Base-by-base conservation (phyloP, 2,113 vertebrate genomes). In the Coturnix japonica region DNA sequence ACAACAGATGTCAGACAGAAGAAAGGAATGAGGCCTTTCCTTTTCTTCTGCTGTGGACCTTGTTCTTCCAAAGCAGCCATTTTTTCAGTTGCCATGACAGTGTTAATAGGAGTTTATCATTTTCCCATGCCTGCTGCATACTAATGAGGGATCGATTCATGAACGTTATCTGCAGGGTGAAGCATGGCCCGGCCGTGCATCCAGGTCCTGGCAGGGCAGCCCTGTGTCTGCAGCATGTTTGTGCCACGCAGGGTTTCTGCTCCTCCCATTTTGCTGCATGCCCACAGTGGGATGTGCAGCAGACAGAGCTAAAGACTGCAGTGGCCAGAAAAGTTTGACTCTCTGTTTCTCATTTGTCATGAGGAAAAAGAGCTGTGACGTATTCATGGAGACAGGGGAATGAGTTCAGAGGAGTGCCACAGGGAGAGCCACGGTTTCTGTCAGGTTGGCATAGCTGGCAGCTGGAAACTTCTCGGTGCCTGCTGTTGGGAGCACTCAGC, bases 1-100 rank as follows among this genome's bases (percentile, higher is more conserved):
- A 98, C 97, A 98, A 98, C 99, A 99, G 98, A 99, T 99, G 99
- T 99, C 98, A 98, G 96, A 96, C 96, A 95, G 97, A 97, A 98
- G 98, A 98, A 98, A 98, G 97, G 95, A 96, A 86, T 92, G 81
- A 96, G 93, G 96, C 91, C 97, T 97, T 96, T 95, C 97, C 97
- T 98, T 98, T 98, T 98, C 97, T 98, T 97, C 97, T 97, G 95
- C 91, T 96, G 94, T 95, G 98, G 97, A 97, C 96, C 98, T 98
- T 98, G 97, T 97, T 98, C 95, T 90, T 96, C 94, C 96, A 94
- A 96, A 97, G 97, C 97, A 98, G 98, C 98, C 98, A 98, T 98
- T 98, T 99, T 98, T 98, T 96, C 96, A 97, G 99, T 99, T 98
- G 97, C 98, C 97, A 98, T 98, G 98, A 98, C 98, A 98, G 98